phyloP scores from a whole-genome alignment of 2,113 vertebrate species.

The Mesembrinibis cayennensis region DNA sequence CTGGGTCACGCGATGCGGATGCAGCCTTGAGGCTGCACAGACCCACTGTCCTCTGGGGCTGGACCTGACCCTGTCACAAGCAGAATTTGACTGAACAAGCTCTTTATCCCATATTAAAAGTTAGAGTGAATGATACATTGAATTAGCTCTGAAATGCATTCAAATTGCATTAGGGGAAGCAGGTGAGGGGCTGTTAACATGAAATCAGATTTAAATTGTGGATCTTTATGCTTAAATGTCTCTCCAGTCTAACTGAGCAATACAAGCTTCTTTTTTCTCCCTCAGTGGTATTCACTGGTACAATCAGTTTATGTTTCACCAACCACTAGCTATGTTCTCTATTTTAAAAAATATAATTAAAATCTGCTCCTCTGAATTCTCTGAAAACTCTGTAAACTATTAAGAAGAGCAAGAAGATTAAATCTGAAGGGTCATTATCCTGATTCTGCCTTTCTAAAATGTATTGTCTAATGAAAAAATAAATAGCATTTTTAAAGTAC shows the following conservation, averaged over 20 bases:
- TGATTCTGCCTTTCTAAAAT: neutral
- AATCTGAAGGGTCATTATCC: slow-evolving; percentile 11
- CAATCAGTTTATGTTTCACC: neutral
- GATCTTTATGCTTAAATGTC: slow-evolving; percentile 3
- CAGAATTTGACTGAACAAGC: neutral
- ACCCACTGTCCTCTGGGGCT: neutral
- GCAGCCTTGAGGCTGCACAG: neutral
- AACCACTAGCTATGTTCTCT: neutral
- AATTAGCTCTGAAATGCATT: slow-evolving; percentile 49
- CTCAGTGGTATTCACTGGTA: neutral
- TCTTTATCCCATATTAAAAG: neutral
- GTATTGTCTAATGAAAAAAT: neutral
- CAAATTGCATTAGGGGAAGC: neutral
- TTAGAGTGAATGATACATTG: neutral
- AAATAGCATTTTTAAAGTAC: neutral
- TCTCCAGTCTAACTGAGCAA: neutral
- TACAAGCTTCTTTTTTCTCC: neutral
- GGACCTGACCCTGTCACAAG: neutral
- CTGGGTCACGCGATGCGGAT: rapidly evolving
- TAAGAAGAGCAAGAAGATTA: slow-evolving; percentile 33
- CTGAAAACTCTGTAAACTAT: slow-evolving; percentile 7
- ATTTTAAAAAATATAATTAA: neutral
- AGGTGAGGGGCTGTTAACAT: slow-evolving; percentile 20
- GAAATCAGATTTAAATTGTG: slow-evolving; percentile 30
- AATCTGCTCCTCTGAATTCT: neutral